A percentile compares a stretch with the other conserved stretches of the same genome.
Evolutionary conservation across 2,888 invertebrate species (phyloP).

Genomic region (Catocala nupta): DNA sequence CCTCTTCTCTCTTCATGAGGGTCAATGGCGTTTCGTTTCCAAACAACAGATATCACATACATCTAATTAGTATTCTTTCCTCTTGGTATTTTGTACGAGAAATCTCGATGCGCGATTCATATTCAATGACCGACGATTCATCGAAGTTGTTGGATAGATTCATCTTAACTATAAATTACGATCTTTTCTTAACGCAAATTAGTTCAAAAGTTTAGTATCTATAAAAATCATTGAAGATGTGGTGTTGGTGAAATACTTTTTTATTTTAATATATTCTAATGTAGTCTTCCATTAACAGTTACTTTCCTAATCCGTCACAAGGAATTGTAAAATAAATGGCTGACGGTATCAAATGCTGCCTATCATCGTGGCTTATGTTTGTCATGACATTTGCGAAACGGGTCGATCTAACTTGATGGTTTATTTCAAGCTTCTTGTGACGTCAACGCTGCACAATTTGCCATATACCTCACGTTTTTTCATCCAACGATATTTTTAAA

Average conservation of each 20-base stretch:
- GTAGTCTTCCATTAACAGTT: neutral
- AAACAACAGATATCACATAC: conserved; percentile 64
- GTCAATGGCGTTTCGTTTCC: conserved; percentile 76
- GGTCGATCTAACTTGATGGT: conserved; percentile 1
- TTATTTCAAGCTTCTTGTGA: conserved; percentile 1
- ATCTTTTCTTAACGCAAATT: neutral
- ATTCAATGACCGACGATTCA: conserved; percentile 3
- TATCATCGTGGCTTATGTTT: neutral
- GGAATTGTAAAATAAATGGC: conserved; percentile 4
- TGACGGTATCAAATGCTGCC: neutral
- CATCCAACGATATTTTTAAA: no score
- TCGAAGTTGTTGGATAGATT: neutral
- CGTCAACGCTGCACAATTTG: neutral
- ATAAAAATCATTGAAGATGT: neutral
- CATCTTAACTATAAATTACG: neutral
- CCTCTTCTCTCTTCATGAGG: conserved; percentile 72
- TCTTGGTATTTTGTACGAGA: neutral
- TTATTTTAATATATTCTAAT: neutral
- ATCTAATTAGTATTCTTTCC: conserved; percentile 37
- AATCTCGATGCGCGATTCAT: neutral
- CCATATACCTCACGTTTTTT: no score
- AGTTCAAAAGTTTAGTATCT: neutral
- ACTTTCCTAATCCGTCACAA: conserved; percentile 6
- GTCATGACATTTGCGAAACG: conserved; percentile 2
- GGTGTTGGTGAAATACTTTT: neutral